Base-by-base conservation (phyloP, 2,797 vertebrate genomes). In the Varecia variegata region DNA sequence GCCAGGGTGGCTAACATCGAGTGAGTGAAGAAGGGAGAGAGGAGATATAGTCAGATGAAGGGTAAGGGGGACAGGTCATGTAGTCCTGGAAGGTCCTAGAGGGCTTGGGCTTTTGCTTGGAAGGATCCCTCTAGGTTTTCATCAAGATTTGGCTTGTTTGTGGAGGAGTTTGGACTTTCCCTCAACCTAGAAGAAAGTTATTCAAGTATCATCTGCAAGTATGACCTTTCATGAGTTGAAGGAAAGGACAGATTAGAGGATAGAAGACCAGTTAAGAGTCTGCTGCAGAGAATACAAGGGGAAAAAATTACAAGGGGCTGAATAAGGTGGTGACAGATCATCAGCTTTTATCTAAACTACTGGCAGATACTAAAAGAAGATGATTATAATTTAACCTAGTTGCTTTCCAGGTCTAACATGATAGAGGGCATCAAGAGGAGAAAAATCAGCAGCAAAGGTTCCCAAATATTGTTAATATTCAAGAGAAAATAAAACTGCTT, bases 401-500 rank as follows among this genome's bases (percentile, higher is more conserved):
- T 50, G 30, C 27, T 77, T 82, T 87, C 60, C n/a, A 67, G 30
- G 40, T 13, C 21, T 35, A 70, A 62, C 4, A 56, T 30, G 47
- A 89, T 0, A 77, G 76, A 67, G 2, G 58, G 23, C 35, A 30
- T 23, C 38, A 80, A 58, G 47, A 83, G 1, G 52, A 35, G 35
- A 77, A 38, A n/a, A 17, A 71, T 40, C 14, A 45, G 7, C 30
- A 81, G 43, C 25, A 77, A 89, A 80, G 13, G 35, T 88, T 84
- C 11, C 47, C 50, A n/a, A 81, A 50, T 50, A 85, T 2, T 76
- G 40, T 52, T 95, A 88, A 88, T 20, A 58, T 45, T 88, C 74
- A 74, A 90, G 43, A 73, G 27, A 82, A 97, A 93, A 60, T 68
- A 18, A 88, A 84, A 71, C 8, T 23, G 17, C 43, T 94, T 62